Evolutionary conservation across 2,888 invertebrate genomes (phyloP).

Genomic region (Diarsia mendica): DNA sequence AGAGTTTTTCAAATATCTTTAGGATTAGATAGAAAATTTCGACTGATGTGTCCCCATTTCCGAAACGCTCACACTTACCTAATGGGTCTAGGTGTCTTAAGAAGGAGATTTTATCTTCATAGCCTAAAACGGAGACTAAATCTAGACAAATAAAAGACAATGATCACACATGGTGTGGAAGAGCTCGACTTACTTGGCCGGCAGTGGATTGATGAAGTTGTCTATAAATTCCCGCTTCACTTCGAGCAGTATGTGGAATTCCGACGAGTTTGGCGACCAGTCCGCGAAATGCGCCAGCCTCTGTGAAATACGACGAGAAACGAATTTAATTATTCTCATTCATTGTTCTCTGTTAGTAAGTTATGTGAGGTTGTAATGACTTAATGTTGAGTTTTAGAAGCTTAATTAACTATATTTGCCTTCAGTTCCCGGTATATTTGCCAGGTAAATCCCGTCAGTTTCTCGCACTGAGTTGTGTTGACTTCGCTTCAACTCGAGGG

Average conservation of each 20-base stretch:
- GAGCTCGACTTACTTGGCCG: constrained; percentile 86
- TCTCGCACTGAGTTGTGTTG: constrained; percentile 41
- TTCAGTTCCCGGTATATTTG: constrained; percentile 46
- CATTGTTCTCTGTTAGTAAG: constrained; percentile 62
- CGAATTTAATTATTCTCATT: constrained; percentile 77
- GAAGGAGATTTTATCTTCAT: background rate
- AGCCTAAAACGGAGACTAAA: constrained; percentile 1
- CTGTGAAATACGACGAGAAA: constrained; percentile 81
- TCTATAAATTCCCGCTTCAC: constrained; percentile 93
- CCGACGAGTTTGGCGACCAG: constrained; percentile 93
- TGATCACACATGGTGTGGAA: constrained; percentile 50
- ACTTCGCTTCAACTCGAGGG: constrained; percentile 26
- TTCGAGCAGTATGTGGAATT: constrained; percentile 93
- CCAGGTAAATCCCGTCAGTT: constrained; percentile 35
- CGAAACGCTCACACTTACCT: too few relatives aligned
- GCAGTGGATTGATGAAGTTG: constrained; percentile 91
- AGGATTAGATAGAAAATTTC: background rate
- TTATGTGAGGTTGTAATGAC: constrained; percentile 64
- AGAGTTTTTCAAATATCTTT: constrained; percentile 20
- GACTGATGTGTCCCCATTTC: constrained; percentile 1
- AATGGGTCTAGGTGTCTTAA: too few relatives aligned
- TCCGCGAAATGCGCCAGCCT: constrained; percentile 93
- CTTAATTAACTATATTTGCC: constrained; percentile 57
- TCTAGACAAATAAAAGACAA: constrained; percentile 65
- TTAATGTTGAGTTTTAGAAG: constrained; percentile 60